Evolutionary conservation across 2,888 invertebrate species (phyloP).

Genomic region (Cephus runcator): DNA sequence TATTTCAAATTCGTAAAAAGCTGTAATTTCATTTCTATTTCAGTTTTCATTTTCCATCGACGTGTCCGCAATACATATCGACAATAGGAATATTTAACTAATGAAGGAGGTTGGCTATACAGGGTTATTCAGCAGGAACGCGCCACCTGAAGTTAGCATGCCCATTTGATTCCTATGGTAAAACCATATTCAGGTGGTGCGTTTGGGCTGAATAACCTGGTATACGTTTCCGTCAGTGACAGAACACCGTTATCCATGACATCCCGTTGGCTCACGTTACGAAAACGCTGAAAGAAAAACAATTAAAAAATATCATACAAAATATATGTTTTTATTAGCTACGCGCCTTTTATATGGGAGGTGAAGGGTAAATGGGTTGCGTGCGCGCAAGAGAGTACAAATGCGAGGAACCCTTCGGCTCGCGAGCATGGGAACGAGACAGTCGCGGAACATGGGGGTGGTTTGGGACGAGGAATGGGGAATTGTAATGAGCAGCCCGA

Average conservation of each 20-base stretch:
- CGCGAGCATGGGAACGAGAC: slow-evolving; percentile 31
- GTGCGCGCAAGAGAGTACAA: slow-evolving; percentile 31
- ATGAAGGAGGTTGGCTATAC: neutral
- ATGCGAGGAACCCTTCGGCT: slow-evolving; percentile 18
- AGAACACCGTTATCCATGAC: neutral
- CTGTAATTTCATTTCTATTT: neutral
- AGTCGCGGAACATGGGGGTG: slow-evolving; percentile 34
- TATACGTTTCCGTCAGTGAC: neutral
- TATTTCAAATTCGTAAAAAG: slow-evolving; percentile 3
- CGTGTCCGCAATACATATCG: neutral
- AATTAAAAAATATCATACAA: slow-evolving; percentile 43
- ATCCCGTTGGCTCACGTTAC: neutral
- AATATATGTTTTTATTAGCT: slow-evolving; percentile 44
- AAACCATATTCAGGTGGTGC: no score
- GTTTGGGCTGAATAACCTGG: no score
- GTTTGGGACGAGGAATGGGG: slow-evolving; percentile 60
- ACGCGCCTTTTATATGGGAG: slow-evolving; percentile 22
- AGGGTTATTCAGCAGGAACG: no score
- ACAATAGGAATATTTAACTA: neutral
- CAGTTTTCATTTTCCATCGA: no score
- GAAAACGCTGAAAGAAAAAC: slow-evolving; percentile 20
- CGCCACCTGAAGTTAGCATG: no score
- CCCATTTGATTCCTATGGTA: no score
- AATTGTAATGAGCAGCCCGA: slow-evolving; percentile 66
- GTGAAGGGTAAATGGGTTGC: slow-evolving; percentile 40